These are phyloP conservation scores for Drosophila antonietae DNA, from an alignment of 2,888 invertebrate species.

Conservation along the genomic window DNA sequence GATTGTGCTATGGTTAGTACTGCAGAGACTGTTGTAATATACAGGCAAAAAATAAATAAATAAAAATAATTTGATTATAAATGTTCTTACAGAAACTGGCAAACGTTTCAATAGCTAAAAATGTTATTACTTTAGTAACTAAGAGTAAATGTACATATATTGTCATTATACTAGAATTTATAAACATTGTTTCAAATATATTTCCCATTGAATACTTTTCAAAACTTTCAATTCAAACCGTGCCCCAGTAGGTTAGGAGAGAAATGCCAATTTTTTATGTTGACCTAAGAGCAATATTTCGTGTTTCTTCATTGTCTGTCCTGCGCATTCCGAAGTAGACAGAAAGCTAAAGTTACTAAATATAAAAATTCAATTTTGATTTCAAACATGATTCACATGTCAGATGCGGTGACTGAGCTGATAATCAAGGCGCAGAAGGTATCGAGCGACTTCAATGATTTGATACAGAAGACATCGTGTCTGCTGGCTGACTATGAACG, in stretches of 20 bases:
- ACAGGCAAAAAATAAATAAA: no score
- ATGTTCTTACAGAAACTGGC: no score
- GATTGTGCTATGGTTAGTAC: no score
- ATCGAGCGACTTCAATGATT: constrained; percentile 24
- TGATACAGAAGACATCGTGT: constrained; percentile 31
- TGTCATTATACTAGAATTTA: no score
- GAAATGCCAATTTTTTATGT: not conserved
- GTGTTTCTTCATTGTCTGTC: not conserved
- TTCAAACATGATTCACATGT: constrained; percentile 21
- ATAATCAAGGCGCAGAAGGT: constrained; percentile 33
- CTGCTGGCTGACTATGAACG: constrained; percentile 45
- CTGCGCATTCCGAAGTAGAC: not conserved
- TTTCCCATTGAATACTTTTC: not conserved
- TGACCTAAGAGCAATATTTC: not conserved
- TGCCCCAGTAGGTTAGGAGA: constrained; percentile 1
- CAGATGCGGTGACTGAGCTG: constrained; percentile 9
- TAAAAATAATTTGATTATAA: no score
- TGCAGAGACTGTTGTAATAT: no score
- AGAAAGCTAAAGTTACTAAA: constrained; percentile 1
- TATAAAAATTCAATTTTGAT: constrained; percentile 29
- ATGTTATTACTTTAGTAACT: no score
- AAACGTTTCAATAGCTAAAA: no score
- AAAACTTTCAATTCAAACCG: not conserved
- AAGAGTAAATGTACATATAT: no score
- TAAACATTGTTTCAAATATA: no score